A percentile compares a stretch with the other conserved stretches of the same genome.
Evolutionary conservation across 1,140 invertebrate species (phyloP).

Genomic region (Formica exsecta): DNA sequence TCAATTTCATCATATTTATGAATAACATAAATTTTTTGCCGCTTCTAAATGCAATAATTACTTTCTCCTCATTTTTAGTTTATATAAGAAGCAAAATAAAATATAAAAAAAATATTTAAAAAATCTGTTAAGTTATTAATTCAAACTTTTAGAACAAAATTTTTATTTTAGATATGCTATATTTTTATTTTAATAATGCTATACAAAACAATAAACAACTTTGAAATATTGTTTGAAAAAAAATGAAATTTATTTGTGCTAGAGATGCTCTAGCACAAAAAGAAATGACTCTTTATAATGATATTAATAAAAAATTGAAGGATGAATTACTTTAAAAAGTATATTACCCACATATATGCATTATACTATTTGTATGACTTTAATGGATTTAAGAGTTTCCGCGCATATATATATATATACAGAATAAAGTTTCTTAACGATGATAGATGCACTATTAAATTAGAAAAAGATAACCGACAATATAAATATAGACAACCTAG

Average conservation of each 20-base stretch:
- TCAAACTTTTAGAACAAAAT: not conserved
- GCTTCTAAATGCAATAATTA: not conserved
- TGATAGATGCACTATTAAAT: constrained; percentile 22
- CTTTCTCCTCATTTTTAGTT: not conserved
- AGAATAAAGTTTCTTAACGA: constrained; percentile 13
- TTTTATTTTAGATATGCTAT: not conserved
- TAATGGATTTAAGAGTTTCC: not conserved
- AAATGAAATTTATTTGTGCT: not conserved
- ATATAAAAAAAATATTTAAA: not conserved
- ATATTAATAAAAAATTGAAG: not conserved
- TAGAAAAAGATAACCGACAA: not conserved
- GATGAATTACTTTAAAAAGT: constrained; percentile 1
- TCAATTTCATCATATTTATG: not conserved
- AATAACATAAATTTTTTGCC: not conserved
- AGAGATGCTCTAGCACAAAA: not conserved
- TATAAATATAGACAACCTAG: not conserved
- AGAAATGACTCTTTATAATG: not conserved
- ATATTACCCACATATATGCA: not conserved
- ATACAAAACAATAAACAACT: not conserved
- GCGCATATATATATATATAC: too few species aligned
- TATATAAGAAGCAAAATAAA: not conserved
- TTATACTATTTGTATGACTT: not conserved
- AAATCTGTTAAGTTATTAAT: not conserved
- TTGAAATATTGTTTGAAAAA: not conserved
- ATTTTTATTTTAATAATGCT: not conserved